phyloP scores from a whole-genome alignment of 1,140 invertebrate genomes.

The Drosophila oshimai region DNA sequence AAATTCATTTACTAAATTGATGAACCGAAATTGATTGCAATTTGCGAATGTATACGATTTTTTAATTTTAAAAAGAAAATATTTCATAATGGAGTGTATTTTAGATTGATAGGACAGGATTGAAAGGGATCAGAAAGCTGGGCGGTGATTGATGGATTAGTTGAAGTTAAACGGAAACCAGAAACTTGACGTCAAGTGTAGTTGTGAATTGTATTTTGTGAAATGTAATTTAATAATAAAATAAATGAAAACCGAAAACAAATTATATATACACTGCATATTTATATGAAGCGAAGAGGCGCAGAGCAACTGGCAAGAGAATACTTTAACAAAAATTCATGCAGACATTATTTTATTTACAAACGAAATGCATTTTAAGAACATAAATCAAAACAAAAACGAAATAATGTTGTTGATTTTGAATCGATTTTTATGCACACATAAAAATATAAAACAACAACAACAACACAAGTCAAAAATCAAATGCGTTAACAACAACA shows the following conservation, averaged over 20 bases:
- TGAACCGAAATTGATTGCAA: constrained; percentile 71
- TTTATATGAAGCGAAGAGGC: constrained; percentile 54
- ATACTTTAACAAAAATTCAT: constrained; percentile 64
- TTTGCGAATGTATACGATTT: constrained; percentile 81
- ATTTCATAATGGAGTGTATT: constrained; percentile 68
- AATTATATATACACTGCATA: constrained; percentile 78
- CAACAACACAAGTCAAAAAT: constrained; percentile 37
- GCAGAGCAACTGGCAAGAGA: constrained; percentile 42
- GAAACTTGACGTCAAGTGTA: constrained; percentile 77
- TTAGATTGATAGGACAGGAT: constrained; percentile 21
- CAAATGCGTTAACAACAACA: constrained; percentile 54
- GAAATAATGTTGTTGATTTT: constrained; percentile 40
- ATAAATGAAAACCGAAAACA: constrained; percentile 46
- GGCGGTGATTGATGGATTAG: constrained; percentile 54
- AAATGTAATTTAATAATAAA: constrained; percentile 77
- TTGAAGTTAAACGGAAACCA: constrained; percentile 54
- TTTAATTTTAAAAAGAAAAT: constrained; percentile 69
- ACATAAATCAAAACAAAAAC: constrained; percentile 37
- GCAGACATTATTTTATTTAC: constrained; percentile 76
- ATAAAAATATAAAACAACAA: constrained; percentile 28
- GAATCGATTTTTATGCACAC: constrained; percentile 56
- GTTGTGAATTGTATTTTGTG: constrained; percentile 83
- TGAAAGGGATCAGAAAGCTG: constrained; percentile 5
- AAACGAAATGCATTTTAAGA: constrained; percentile 60
- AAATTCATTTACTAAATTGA: constrained; percentile 72